These are phyloP conservation scores for Microplitis manilae DNA, from an alignment of 2,888 invertebrate genomes.

Conservation along the genomic window DNA sequence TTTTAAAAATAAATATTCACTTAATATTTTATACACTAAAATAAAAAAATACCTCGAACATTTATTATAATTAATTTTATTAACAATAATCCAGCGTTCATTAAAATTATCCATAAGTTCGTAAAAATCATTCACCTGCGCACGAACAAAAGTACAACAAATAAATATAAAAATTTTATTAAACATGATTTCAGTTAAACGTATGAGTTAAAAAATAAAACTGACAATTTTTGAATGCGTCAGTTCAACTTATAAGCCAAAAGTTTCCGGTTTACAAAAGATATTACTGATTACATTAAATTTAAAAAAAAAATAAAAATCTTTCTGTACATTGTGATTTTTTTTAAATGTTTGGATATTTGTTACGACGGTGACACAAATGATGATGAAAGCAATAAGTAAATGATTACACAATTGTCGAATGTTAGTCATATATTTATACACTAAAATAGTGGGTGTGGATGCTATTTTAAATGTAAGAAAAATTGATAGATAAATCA, in stretches of 20 bases:
- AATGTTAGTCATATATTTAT: constrained; percentile 31
- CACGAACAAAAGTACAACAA: background rate
- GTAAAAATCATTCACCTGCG: background rate
- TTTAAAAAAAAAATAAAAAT: background rate
- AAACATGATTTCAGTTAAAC: background rate
- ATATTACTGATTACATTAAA: constrained; percentile 16
- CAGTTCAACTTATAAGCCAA: constrained; percentile 6
- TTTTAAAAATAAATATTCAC: background rate
- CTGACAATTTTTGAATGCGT: background rate
- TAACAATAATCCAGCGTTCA: background rate
- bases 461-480: constrained; percentile 7
- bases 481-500: background rate
- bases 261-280: constrained; percentile 6
- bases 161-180: too few relatives aligned
- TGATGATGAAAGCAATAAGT: constrained; percentile 19
- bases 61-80: background rate
- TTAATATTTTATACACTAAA: background rate
- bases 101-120: background rate
- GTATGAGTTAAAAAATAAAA: background rate
- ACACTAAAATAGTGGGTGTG: constrained; percentile 36
- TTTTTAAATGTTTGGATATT: background rate
- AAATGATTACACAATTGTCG: constrained; percentile 37
- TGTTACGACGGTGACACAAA: background rate
- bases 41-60: background rate
- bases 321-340: background rate